Evolutionary conservation across 2,888 invertebrate species (phyloP), one percentile per base, ranked within the genome.

Genomic region (Drosophila macrospina): DNA sequence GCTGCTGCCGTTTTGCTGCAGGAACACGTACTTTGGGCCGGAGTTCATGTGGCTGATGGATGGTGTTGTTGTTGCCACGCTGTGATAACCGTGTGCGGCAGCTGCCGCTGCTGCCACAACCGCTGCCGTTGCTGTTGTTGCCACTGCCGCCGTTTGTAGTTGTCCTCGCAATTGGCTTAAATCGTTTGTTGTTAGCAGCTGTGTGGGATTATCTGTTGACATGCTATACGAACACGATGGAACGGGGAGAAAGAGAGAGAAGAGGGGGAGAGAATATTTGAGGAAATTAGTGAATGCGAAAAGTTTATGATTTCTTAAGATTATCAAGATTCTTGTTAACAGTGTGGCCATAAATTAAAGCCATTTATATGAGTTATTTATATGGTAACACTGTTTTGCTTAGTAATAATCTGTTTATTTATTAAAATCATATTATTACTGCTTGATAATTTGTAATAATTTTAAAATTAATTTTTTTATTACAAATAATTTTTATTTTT

Each of bases 121-220:
- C 61, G 67, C 57, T 61, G 66, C 63, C 52, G 74, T 55, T 51
- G 78, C 60, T 66, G 80, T 68, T 51, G 66, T n/a, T 61, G 78
- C 66, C 39, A 72, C 59, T 45, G 67, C 54, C 54, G 66, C 61
- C 56, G 74, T 85, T 72, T 81, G 85, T 64, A 89, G 76, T 64
- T 90, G 80, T 32, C 87, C 84, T 57, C 88, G 85, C 59, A 91
- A 62, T 70, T 88, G 88, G 67, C 84, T 85, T 65, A 91, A 59
- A 81, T 91, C 91, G 75, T 90, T 86, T 64, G 83, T 78, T 61
- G 91, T 88, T 63, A 91, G 78, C 74, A 90, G 73, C 80, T 90
- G 88, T 80, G 91, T 89, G 70, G 90, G 90, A 76, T 91, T 91
- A 75, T 92, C 92, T 76, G 88, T 90, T 73, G 92, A 91, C 92